Evolutionary conservation across 2,888 invertebrate genomes (phyloP).

Genomic region (Cheilosia scutellata): DNA sequence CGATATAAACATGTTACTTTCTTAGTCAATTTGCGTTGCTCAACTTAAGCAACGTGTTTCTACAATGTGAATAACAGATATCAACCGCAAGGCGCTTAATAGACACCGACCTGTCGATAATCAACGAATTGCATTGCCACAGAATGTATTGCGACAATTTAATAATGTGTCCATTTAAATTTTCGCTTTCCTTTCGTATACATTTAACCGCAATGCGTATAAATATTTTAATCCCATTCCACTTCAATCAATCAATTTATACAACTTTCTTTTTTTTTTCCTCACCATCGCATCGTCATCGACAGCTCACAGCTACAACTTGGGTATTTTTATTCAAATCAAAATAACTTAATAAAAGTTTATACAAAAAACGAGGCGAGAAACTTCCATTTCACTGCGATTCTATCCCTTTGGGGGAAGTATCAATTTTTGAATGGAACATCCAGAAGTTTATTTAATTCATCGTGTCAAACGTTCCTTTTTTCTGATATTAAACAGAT

Average conservation of each 20-base stretch:
- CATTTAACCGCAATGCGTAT: slow-evolving; percentile 19
- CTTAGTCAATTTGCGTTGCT: too few relatives aligned
- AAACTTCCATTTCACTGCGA: slow-evolving; percentile 9
- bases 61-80: background rate
- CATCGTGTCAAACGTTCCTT: slow-evolving; percentile 23
- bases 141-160: background rate
- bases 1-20: too few relatives aligned
- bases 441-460: slow-evolving; percentile 42
- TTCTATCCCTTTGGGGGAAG: too few relatives aligned
- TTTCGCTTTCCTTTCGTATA: slow-evolving; percentile 4
- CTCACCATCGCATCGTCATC: slow-evolving; percentile 5
- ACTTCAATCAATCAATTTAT: slow-evolving; percentile 29
- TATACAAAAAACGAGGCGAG: background rate
- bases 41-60: too few relatives aligned
- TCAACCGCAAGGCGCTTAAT: background rate
- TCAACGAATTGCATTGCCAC: background rate
- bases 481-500: slow-evolving; percentile 3
- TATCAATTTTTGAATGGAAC: slow-evolving; percentile 10
- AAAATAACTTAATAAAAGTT: slow-evolving; percentile 25
- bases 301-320: slow-evolving; percentile 13
- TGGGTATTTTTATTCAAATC: slow-evolving; percentile 7
- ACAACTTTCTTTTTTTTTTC: background rate
- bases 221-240: slow-evolving; percentile 20
- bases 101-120: background rate
- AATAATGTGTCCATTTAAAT: background rate